Base-by-base conservation (phyloP, 2,888 invertebrate genomes). In the Caenorhabditis zanzibari region DNA sequence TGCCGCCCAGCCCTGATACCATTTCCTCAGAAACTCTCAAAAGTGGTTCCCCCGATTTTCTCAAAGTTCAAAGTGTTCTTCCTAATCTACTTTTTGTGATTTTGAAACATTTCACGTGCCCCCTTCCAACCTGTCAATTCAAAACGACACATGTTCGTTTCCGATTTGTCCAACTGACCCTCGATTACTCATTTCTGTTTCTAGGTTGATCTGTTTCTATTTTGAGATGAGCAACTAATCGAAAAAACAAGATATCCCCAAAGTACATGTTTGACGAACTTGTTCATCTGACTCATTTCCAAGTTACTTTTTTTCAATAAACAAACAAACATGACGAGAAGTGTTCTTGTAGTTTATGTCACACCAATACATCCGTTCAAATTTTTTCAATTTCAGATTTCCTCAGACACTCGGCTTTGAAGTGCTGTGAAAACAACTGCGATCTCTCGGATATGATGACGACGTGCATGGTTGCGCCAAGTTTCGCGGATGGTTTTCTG, bases 391-490 rank as follows among this genome's bases (percentile, higher is more conserved):
- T 66, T 64, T n/a, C 75, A 75, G 75, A 66, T 12, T 68, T 58
- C 49, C 59, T 75, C 16, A 44, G 35, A 14, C 56, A 66, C 2
- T 58, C 75, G 4, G 66, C 75, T 1, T 10, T 49, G 7, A 47
- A 44, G 26, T 76, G 76, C 52, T 76, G 76, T 19, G 59, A 59
- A 5, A 26, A 28, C n/a, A 76, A 76, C 59, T 76, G 76, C 38
- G 76, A 76, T 0, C 26, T 76, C 2, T 69, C 76, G 14, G 76
- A 76, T 35, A 76, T 76, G 76, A 58, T 69, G 61, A 49, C 76
- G 16, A 49, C 68, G 59, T 76, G 76, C 24, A 47, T 76, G 16
- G 68, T 76, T 22, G 68, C 68, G 38, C 56, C 74, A 10, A 44
- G 12, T 32, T 56, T 54, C 44, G 74, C 56, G 12, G 64, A 74